Percentiles rank a stretch among this genome's conserved stretches.
phyloP scores from a whole-genome alignment of 1,140 invertebrate species.

The Stegodyphus mimosarum region DNA sequence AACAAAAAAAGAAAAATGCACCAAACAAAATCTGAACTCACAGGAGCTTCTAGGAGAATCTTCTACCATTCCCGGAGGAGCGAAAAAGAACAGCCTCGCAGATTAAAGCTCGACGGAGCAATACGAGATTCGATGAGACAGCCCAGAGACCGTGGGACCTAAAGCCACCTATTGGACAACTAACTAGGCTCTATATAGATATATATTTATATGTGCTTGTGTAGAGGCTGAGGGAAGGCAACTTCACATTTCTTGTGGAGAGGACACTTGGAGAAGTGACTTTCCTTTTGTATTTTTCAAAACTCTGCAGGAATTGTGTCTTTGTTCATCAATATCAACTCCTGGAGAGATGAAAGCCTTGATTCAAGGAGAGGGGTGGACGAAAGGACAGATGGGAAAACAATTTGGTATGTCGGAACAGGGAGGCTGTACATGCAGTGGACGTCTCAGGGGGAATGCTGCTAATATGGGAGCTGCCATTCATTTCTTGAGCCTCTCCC shows the following conservation, averaged over 20 bases:
- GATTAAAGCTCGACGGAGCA: constrained; percentile 43
- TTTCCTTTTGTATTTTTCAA: constrained; percentile 23
- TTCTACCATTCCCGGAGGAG: constrained; percentile 21
- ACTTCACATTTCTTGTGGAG: not conserved
- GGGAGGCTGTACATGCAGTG: constrained; percentile 20
- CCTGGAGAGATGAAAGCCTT: constrained; percentile 26
- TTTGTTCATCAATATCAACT: constrained; percentile 55
- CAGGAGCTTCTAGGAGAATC: constrained; percentile 3
- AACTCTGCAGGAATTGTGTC: not conserved
- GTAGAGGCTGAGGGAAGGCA: not conserved
- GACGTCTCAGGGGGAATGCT: constrained; percentile 4
- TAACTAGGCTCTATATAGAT: constrained; percentile 7
- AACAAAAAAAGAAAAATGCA: not conserved
- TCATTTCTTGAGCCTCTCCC: constrained; percentile 8
- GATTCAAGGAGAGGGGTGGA: constrained; percentile 14
- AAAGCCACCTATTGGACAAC: constrained; percentile 30
- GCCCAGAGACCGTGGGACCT: constrained; percentile 1
- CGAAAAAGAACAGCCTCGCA: not conserved
- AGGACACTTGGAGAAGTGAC: too few species aligned
- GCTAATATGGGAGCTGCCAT: constrained; percentile 39
- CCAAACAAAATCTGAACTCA: not conserved
- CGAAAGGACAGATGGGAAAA: not conserved
- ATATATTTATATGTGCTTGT: not conserved
- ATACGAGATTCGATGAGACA: constrained; percentile 39
- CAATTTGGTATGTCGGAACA: constrained; percentile 1